Base-by-base conservation (phyloP, 2,888 invertebrate species). In the Rhingia rostrata region DNA sequence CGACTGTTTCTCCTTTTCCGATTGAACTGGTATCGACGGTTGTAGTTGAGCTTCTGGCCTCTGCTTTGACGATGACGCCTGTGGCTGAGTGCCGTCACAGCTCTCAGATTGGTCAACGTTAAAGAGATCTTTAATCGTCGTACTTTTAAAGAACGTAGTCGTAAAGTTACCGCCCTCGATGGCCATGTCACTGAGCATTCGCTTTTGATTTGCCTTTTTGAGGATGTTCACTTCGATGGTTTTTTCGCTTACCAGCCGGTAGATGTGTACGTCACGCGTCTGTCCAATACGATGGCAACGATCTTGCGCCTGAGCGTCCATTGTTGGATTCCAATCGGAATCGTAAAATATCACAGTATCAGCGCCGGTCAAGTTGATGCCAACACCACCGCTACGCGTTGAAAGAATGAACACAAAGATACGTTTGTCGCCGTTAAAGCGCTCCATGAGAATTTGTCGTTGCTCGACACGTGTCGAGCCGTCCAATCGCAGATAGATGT, bases 291-390 rank as follows among this genome's bases (percentile, higher is more conserved):
- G 95, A 93, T 99, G 99, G 92, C 99, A 99, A 88, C 98, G 94
- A 93, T 97, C 97, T 92, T 97, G 97, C 86, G 97, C 97, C 91
- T 98, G 97, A 82, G 99, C 99, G 93, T 99, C 99, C 99, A 99
- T 99, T 4, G 99, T 99, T 63, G 99, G 99, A 94, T 99, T 99
- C 99, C 99, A 99, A 92, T 99, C 99, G 85, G 98, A 98, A 93
- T 99, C 99, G 92, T 99, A 99, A 93, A 99, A 99, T 91, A 99
- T 96, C 87, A 99, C 99, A 88, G 98, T 97, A 93, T 99, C 99
- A 53, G 99, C 99, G 87, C 99, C 99, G 39, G 99, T 99, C 87
- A 99, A 93, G 93, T 99, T 99, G 60, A 99, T 97, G 70, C 99
- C 99, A 54, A 99, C 96, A 89, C 99, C 99, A 88, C 99, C 99